Evolutionary conservation across 2,113 vertebrate species (phyloP).

Genomic region (Plecturocebus donacophilus): DNA sequence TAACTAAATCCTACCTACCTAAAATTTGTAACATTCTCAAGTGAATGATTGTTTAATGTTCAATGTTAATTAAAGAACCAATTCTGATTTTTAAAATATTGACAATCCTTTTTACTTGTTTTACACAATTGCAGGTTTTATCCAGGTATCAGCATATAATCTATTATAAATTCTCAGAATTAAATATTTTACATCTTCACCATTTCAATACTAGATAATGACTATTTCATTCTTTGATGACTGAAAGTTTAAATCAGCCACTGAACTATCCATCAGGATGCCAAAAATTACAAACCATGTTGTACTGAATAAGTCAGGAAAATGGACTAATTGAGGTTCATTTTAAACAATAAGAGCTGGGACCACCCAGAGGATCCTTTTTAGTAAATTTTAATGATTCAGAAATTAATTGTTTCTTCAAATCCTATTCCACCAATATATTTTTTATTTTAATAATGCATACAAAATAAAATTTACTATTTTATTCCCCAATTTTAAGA

Average conservation of each 20-base stretch:
- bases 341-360: neutral
- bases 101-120: neutral
- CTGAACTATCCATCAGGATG: neutral
- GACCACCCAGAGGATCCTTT: neutral
- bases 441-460: neutral
- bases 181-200: neutral
- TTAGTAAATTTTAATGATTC: neutral
- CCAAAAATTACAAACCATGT: neutral
- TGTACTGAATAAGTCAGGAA: neutral
- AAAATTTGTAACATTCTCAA: neutral
- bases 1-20: neutral
- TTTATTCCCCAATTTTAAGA: neutral
- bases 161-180: neutral
- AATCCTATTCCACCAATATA: neutral
- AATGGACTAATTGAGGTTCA: neutral
- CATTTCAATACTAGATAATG: neutral
- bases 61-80: neutral
- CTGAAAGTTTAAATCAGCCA: neutral
- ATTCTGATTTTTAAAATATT: conserved; percentile 5
- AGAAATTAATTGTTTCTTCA: neutral
- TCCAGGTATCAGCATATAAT: neutral
- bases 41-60: neutral
- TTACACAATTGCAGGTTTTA: neutral
- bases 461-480: neutral
- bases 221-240: neutral